A percentile compares a stretch with the other conserved stretches of the same genome.
phyloP scores from a whole-genome alignment of 2,797 vertebrate species.

The Xenentodon cancila region DNA sequence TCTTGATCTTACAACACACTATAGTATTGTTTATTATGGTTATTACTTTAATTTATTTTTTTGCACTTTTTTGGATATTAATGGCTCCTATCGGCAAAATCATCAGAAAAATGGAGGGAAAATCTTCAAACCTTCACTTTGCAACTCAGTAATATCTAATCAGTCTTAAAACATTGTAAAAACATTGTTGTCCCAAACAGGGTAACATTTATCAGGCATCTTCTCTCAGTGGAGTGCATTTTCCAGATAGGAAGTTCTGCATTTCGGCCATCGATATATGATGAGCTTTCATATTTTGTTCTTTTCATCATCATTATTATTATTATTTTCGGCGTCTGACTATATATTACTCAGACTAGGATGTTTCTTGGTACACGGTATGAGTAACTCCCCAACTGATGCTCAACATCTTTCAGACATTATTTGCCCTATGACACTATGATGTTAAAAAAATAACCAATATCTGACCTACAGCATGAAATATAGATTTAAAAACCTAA shows the following conservation, averaged over 20 bases:
- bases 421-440: constrained; percentile 45
- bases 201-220: too few species aligned
- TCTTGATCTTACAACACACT: constrained; percentile 22
- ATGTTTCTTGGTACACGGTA: constrained; percentile 44
- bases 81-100: too few species aligned
- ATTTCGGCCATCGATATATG: neutral
- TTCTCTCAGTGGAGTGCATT: too few species aligned
- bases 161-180: too few species aligned
- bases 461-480: constrained; percentile 46
- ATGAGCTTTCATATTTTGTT: constrained; percentile 25
- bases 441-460: constrained; percentile 40
- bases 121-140: too few species aligned
- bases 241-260: too few species aligned
- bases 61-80: constrained; percentile 22
- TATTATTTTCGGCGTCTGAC: neutral
- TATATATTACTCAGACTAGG: constrained; percentile 19
- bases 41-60: constrained; percentile 13
- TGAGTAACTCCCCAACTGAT: constrained; percentile 37
- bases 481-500: constrained; percentile 42
- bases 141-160: too few species aligned
- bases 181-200: too few species aligned
- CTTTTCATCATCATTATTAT: constrained; percentile 28
- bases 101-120: too few species aligned
- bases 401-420: constrained; percentile 62
- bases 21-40: constrained; percentile 12